Evolutionary conservation across 2,797 vertebrate genomes (phyloP).

Genomic region (Cryptoprocta ferox): DNA sequence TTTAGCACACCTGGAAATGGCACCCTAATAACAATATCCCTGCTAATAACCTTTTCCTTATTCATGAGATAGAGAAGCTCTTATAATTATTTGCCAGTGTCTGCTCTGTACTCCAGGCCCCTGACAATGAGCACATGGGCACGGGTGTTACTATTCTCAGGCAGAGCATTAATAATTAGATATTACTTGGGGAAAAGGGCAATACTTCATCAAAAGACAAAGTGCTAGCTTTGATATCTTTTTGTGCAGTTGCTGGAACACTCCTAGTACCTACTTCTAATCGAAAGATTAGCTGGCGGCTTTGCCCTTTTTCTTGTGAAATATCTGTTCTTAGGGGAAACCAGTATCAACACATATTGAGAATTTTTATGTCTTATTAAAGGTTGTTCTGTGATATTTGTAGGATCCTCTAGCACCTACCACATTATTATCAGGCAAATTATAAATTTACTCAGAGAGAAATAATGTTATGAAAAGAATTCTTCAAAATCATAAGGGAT

Average conservation of each 20-base stretch:
- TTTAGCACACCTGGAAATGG: slow-evolving; percentile 57
- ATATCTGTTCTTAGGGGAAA: slow-evolving; percentile 82
- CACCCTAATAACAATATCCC: slow-evolving; percentile 23
- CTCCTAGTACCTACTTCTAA: slow-evolving; percentile 80
- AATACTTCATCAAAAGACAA: slow-evolving; percentile 84
- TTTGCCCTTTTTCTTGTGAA: slow-evolving; percentile 87
- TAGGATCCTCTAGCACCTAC: slow-evolving; percentile 74
- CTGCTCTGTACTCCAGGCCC: neutral
- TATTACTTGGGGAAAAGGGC: slow-evolving; percentile 84
- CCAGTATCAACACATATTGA: slow-evolving; percentile 77
- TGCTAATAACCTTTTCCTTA: slow-evolving; percentile 50
- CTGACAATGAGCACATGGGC: slow-evolving; percentile 47
- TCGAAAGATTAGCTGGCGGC: slow-evolving; percentile 82
- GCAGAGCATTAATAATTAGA: slow-evolving; percentile 84
- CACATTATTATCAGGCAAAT: slow-evolving; percentile 78
- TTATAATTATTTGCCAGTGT: slow-evolving; percentile 56
- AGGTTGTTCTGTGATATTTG: slow-evolving; percentile 84
- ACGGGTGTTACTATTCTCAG: slow-evolving; percentile 76
- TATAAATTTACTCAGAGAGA: slow-evolving; percentile 78
- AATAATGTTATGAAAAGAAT: slow-evolving; percentile 77
- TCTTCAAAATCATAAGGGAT: slow-evolving; percentile 46
- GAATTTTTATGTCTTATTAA: slow-evolving; percentile 83
- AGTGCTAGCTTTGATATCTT: slow-evolving; percentile 80
- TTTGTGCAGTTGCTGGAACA: slow-evolving; percentile 80
- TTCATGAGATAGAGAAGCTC: neutral